A percentile compares a stretch with the other conserved stretches of the same genome.
phyloP scores from a whole-genome alignment of 2,888 invertebrate species.

The Agonopterix subpropinquella region DNA sequence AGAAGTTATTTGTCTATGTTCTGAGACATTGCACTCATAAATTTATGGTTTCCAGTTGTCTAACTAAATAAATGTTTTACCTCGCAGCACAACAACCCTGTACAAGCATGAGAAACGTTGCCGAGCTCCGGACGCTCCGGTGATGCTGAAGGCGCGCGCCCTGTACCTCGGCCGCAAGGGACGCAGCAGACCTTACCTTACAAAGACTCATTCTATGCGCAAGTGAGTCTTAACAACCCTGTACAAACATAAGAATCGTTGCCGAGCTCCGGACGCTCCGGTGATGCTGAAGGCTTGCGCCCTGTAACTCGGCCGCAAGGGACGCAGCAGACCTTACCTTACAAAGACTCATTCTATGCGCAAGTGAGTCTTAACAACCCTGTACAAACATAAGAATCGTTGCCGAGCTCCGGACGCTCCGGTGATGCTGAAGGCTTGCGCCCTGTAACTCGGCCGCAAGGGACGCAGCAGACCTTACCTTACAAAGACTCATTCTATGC shows the following conservation, averaged over 20 bases:
- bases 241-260: too few relatives aligned
- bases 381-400: constrained; percentile 64
- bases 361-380: too few relatives aligned
- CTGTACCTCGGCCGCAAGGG: constrained; percentile 43
- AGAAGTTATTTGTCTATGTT: too few relatives aligned
- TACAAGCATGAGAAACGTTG: constrained; percentile 66
- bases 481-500: not conserved
- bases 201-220: not conserved
- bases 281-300: too few relatives aligned
- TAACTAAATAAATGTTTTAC: not conserved
- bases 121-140: constrained; percentile 32
- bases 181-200: constrained; percentile 38
- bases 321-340: too few relatives aligned
- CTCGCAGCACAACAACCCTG: constrained; percentile 45
- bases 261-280: too few relatives aligned
- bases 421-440: constrained; percentile 48
- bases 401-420: constrained; percentile 42
- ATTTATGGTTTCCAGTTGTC: not conserved
- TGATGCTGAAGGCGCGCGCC: constrained; percentile 50
- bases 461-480: constrained; percentile 44
- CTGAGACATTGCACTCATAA: too few relatives aligned
- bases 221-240: too few relatives aligned
- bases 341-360: too few relatives aligned
- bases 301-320: too few relatives aligned
- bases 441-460: constrained; percentile 40